phyloP scores from a whole-genome alignment of 2,797 vertebrate genomes.

The Brachyrhaphis roseni region DNA sequence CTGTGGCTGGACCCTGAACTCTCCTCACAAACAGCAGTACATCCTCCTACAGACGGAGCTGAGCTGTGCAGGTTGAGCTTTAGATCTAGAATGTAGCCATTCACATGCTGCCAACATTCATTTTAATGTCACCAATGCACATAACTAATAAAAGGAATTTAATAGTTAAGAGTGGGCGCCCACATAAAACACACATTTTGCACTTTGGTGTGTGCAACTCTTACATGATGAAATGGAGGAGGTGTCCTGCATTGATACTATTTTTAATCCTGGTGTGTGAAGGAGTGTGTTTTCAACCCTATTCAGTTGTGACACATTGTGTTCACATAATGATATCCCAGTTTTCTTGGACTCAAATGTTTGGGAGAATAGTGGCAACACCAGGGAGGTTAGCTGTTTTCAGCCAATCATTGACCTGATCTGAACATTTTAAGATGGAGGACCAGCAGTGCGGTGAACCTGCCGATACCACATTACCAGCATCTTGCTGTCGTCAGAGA shows the following conservation, averaged over 20 bases:
- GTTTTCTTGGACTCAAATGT: not conserved
- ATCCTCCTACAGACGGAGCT: constrained; percentile 21
- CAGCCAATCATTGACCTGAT: not conserved
- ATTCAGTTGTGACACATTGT: not conserved
- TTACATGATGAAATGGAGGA: not conserved
- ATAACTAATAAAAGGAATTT: not conserved
- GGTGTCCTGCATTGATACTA: not conserved
- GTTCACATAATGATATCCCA: not conserved
- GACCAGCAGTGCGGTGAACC: not conserved
- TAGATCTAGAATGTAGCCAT: constrained; percentile 15
- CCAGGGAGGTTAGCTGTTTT: not conserved
- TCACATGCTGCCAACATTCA: not conserved
- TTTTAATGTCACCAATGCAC: constrained; percentile 1
- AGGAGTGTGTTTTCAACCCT: not conserved
- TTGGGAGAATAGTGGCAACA: not conserved
- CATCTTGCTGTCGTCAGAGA: not conserved
- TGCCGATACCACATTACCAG: not conserved
- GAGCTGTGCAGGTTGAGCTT: not conserved
- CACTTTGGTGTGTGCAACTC: not conserved
- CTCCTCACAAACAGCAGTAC: constrained; percentile 28
- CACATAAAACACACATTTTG: not conserved
- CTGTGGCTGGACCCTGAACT: constrained; percentile 51
- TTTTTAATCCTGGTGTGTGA: not conserved
- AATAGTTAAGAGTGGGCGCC: not conserved
- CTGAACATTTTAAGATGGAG: not conserved